Percentiles rank a stretch among this genome's conserved stretches.
These are phyloP conservation scores for Cancer borealis DNA, from an alignment of 2,888 invertebrate genomes.

Conservation along the genomic window DNA sequence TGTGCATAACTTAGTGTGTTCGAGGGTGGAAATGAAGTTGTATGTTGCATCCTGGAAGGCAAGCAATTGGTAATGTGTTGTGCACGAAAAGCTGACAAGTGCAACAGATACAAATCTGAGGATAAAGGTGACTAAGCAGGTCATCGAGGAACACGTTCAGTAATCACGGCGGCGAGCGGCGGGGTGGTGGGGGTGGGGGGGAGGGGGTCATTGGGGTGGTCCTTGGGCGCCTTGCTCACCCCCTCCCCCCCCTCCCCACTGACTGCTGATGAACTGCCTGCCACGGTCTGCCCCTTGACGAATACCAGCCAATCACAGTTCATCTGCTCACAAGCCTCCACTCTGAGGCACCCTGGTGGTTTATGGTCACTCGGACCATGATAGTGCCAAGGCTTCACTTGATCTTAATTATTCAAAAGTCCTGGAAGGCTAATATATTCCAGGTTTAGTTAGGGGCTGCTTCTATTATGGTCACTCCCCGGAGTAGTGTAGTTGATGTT, in stretches of 20 bases:
- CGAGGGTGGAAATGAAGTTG: background rate
- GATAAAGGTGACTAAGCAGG: conserved; percentile 29
- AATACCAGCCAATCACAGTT: conserved; percentile 59
- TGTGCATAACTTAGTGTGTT: background rate
- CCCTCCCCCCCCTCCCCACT: background rate
- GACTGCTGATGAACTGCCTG: conserved; percentile 63
- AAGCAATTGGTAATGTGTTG: background rate
- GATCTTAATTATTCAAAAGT: conserved; percentile 43
- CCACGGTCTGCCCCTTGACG: conserved; percentile 58
- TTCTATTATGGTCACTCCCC: background rate
- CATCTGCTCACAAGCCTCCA: conserved; percentile 53
- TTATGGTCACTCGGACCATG: conserved; percentile 35
- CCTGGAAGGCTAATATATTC: conserved; percentile 2
- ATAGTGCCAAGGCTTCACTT: conserved; percentile 21
- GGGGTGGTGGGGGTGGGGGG: background rate
- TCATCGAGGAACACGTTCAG: conserved; percentile 28
- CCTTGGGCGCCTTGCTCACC: background rate
- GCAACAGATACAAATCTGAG: conserved; percentile 33
- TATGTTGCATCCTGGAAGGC: background rate
- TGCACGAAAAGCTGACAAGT: conserved; percentile 20
- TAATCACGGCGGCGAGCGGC: background rate
- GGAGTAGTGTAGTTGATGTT: background rate
- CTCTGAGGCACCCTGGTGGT: conserved; percentile 42
- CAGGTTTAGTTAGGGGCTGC: background rate
- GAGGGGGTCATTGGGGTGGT: conserved; percentile 10